phyloP scores from a whole-genome alignment of 2,888 invertebrate genomes.

The Drosophila siamana region DNA sequence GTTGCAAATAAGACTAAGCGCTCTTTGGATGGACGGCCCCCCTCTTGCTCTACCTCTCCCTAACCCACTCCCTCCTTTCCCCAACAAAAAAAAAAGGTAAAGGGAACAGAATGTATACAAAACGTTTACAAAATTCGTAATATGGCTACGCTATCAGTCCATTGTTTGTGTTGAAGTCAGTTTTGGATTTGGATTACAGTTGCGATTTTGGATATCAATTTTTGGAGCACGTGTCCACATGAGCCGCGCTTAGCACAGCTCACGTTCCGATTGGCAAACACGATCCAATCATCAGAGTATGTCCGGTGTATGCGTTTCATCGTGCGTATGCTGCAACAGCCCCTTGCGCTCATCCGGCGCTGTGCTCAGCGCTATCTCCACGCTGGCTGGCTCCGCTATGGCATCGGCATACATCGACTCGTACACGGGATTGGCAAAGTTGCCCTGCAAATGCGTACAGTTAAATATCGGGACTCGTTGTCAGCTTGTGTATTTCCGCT shows the following conservation, averaged over 20 bases:
- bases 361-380: slow-evolving; percentile 81
- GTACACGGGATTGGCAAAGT: slow-evolving; percentile 95
- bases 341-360: slow-evolving; percentile 87
- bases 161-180: slow-evolving; percentile 77
- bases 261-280: slow-evolving; percentile 52
- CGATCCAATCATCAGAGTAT: slow-evolving; percentile 85
- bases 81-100: slow-evolving; percentile 21
- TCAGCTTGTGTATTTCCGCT: background rate
- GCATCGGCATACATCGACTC: slow-evolving; percentile 90
- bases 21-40: slow-evolving; percentile 64
- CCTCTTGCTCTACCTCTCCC: background rate
- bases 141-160: slow-evolving; percentile 82
- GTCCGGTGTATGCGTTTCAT: slow-evolving; percentile 85
- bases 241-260: slow-evolving; percentile 74
- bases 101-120: slow-evolving; percentile 55
- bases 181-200: slow-evolving; percentile 48
- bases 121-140: slow-evolving; percentile 73
- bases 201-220: slow-evolving; percentile 36
- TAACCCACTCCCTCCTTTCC: background rate
- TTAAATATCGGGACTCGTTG: background rate
- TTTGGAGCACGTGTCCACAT: slow-evolving; percentile 20
- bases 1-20: slow-evolving; percentile 44
- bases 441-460: slow-evolving; percentile 86
- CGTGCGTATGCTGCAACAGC: slow-evolving; percentile 86
- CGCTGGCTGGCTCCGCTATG: slow-evolving; percentile 77